These are phyloP conservation scores for Drosophila gaucha DNA, from an alignment of 2,888 invertebrate species.

Conservation along the genomic window DNA sequence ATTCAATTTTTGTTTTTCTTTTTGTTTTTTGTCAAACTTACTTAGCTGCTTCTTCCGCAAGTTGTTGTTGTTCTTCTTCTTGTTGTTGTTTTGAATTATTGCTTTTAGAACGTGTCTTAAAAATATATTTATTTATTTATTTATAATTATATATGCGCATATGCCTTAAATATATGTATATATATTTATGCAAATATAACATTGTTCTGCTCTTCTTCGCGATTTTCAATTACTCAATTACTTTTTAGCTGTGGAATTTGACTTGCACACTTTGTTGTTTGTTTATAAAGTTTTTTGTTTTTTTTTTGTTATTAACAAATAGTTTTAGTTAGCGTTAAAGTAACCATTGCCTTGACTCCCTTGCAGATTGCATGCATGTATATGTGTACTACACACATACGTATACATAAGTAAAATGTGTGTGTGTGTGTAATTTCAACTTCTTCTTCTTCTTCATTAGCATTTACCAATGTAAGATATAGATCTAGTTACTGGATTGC, in stretches of 20 bases:
- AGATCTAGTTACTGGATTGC: conserved; percentile 46
- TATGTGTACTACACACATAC: conserved; percentile 30
- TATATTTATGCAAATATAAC: conserved; percentile 22
- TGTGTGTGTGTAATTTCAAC: not conserved
- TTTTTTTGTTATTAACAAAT: conserved; percentile 51
- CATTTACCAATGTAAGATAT: conserved; percentile 35
- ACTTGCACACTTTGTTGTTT: conserved; percentile 20
- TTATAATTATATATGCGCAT: conserved; percentile 30
- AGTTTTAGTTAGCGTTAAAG: conserved; percentile 59
- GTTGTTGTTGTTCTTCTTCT: conserved; percentile 14
- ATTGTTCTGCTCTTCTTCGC: not conserved
- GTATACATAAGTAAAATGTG: conserved; percentile 49
- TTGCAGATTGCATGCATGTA: conserved; percentile 42
- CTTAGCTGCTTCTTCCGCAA: conserved; percentile 34
- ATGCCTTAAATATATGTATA: conserved; percentile 37
- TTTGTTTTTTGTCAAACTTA: conserved; percentile 41
- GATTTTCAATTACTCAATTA: not conserved
- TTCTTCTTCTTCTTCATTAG: conserved; percentile 23
- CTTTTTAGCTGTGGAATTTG: not conserved
- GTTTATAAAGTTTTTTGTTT: conserved; percentile 17
- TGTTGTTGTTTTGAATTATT: conserved; percentile 83
- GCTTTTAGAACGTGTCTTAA: conserved; percentile 85
- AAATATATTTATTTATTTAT: conserved; percentile 74
- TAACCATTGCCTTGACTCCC: conserved; percentile 63
- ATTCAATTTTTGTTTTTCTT: conserved; percentile 42